Percentiles rank a stretch among this genome's conserved stretches.
These are phyloP conservation scores for Megamerina dolium DNA, from an alignment of 2,888 invertebrate genomes.

Conservation along the genomic window DNA sequence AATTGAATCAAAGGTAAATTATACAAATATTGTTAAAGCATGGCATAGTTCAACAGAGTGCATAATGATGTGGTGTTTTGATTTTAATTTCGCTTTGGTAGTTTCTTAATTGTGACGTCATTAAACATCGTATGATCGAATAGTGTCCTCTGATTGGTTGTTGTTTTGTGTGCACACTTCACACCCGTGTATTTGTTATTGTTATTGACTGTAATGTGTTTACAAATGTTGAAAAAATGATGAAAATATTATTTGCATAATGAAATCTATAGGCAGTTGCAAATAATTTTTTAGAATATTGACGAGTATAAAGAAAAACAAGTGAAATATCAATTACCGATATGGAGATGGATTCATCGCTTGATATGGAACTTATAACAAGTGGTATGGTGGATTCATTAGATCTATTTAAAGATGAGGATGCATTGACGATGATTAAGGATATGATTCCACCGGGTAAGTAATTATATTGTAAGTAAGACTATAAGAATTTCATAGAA, in stretches of 20 bases:
- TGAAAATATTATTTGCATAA: slow-evolving; percentile 7
- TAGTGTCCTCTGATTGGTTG: slow-evolving; percentile 42
- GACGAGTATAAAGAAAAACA: slow-evolving; percentile 7
- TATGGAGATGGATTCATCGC: slow-evolving; percentile 32
- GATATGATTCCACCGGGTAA: slow-evolving; percentile 44
- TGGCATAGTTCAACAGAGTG: no score
- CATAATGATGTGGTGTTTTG: no score
- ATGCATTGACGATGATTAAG: slow-evolving; percentile 43
- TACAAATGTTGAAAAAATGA: slow-evolving; percentile 7
- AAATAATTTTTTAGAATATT: slow-evolving; percentile 4
- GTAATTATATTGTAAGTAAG: background rate
- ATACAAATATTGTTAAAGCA: no score
- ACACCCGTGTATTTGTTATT: slow-evolving; percentile 24
- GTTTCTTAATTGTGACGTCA: slow-evolving; percentile 36
- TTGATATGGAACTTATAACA: slow-evolving; percentile 38
- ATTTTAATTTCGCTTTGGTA: no score
- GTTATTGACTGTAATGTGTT: slow-evolving; percentile 7
- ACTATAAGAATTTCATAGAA: background rate
- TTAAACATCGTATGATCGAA: slow-evolving; percentile 48
- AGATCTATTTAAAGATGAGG: slow-evolving; percentile 44
- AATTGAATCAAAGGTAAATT: no score
- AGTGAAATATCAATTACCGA: no score
- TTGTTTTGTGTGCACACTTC: slow-evolving; percentile 19
- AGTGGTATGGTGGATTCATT: slow-evolving; percentile 34
- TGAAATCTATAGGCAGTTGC: slow-evolving; percentile 1